Conservation (phyloP, 1,140 invertebrate species). For the Nasonia longicornis region DNA sequence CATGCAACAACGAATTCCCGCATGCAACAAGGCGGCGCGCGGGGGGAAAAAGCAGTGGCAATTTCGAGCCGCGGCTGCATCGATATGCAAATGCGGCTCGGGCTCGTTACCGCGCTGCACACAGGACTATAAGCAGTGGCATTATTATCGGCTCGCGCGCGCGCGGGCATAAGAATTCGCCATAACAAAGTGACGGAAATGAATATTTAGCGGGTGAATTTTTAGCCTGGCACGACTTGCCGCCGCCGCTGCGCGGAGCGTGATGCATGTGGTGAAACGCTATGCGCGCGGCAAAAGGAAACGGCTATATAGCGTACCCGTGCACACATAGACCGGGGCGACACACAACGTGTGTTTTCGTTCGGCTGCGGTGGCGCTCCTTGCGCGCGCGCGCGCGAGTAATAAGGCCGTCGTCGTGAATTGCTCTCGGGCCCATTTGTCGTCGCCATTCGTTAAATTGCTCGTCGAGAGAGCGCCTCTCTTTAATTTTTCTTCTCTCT, state of each 20-base stretch:
- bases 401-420: constrained; percentile 47
- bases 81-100: too few relatives aligned
- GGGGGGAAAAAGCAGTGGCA: neutral
- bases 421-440: constrained; percentile 44
- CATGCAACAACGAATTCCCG: neutral
- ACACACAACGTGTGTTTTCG: constrained; percentile 31
- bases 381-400: constrained; percentile 1
- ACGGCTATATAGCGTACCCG: neutral
- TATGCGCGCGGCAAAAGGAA: constrained; percentile 38
- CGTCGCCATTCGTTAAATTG: constrained; percentile 48
- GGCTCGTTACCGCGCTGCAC: neutral
- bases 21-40: too few relatives aligned
- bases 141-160: constrained; percentile 13
- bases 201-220: constrained; percentile 42
- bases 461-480: constrained; percentile 43
- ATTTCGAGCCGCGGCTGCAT: too few relatives aligned
- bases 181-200: constrained; percentile 38
- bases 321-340: neutral
- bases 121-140: neutral
- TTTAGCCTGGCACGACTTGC: neutral
- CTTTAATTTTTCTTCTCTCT: constrained; percentile 36
- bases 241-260: neutral
- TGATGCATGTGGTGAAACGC: constrained; percentile 43
- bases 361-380: constrained; percentile 35
- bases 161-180: neutral